A percentile compares a stretch with the other conserved stretches of the same genome.
These are phyloP conservation scores for Channa argus DNA, from an alignment of 2,113 vertebrate species.

Conservation along the genomic window DNA sequence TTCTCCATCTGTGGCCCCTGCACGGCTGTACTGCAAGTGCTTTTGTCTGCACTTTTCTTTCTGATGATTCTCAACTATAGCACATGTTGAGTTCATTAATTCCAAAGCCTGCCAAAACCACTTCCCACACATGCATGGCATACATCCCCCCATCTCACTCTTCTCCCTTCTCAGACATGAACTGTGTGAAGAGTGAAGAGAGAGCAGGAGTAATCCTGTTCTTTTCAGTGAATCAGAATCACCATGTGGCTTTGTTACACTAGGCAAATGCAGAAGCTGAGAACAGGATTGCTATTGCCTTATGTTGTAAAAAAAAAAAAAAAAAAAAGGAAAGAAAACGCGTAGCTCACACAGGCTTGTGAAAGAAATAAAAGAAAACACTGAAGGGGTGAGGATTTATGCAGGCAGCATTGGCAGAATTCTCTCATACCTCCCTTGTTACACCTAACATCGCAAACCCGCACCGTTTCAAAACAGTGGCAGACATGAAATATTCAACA, in stretches of 20 bases:
- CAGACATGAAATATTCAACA: conserved; percentile 80
- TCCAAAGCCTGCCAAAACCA: conserved; percentile 79
- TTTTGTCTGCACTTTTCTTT: conserved; percentile 81
- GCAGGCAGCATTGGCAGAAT: conserved; percentile 61
- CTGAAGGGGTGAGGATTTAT: conserved; percentile 56
- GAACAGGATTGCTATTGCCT: conserved; percentile 49
- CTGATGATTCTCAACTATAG: conserved; percentile 78
- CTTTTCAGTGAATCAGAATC: conserved; percentile 69
- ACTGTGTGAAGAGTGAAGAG: conserved; percentile 3
- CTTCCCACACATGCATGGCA: conserved; percentile 82
- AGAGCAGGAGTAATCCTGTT: conserved; percentile 59
- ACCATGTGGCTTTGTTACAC: conserved; percentile 73
- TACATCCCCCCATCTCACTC: conserved; percentile 48
- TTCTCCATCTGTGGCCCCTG: conserved; percentile 77
- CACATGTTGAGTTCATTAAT: conserved; percentile 86
- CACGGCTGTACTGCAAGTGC: conserved; percentile 67
- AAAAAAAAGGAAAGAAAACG: conserved; percentile 11
- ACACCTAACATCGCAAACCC: conserved; percentile 69
- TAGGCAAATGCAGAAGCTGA: conserved; percentile 42
- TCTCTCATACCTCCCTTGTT: conserved; percentile 69
- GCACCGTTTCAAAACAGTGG: conserved; percentile 74
- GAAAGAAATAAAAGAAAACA: conserved; percentile 16
- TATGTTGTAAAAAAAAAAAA: not conserved
- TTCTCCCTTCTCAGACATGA: conserved; percentile 29
- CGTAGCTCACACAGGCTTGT: conserved; percentile 55